phyloP scores from a whole-genome alignment of 1,140 invertebrate species.

The Ectropis grisescens region DNA sequence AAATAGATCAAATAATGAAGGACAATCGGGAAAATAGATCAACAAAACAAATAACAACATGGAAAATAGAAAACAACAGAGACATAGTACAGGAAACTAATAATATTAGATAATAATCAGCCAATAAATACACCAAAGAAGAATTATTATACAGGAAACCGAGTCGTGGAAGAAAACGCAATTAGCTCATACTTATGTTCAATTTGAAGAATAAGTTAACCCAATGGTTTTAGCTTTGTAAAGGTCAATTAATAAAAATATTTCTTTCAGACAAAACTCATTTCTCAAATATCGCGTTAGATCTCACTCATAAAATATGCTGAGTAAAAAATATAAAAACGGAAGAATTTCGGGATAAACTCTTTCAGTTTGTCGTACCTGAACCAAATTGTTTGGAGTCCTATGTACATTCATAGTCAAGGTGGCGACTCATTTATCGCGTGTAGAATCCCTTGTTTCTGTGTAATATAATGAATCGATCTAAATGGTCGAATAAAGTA shows the following conservation, averaged over 20 bases:
- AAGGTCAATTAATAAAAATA: constrained; percentile 1
- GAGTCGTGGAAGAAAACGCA: too few species aligned
- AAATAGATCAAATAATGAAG: too few species aligned
- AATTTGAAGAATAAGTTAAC: neutral
- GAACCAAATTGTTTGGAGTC: neutral
- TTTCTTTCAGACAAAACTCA: neutral
- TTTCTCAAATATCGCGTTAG: constrained; percentile 2
- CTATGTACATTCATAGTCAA: too few species aligned
- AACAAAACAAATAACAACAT: constrained; percentile 42
- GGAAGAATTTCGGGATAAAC: constrained; percentile 4
- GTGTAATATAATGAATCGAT: too few species aligned
- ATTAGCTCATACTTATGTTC: neutral
- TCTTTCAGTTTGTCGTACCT: neutral
- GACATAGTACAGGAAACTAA: too few species aligned
- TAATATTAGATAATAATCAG: too few species aligned
- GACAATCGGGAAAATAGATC: too few species aligned
- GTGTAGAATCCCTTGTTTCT: neutral
- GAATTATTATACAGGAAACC: too few species aligned
- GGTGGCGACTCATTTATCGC: neutral
- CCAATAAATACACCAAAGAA: too few species aligned
- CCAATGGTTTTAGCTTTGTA: constrained; percentile 1
- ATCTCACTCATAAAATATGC: neutral
- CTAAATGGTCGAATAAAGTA: too few species aligned
- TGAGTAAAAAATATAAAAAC: constrained; percentile 3
- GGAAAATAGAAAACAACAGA: too few species aligned